Evolutionary conservation across 2,888 invertebrate species (phyloP).

Genomic region (Cryptus armator): DNA sequence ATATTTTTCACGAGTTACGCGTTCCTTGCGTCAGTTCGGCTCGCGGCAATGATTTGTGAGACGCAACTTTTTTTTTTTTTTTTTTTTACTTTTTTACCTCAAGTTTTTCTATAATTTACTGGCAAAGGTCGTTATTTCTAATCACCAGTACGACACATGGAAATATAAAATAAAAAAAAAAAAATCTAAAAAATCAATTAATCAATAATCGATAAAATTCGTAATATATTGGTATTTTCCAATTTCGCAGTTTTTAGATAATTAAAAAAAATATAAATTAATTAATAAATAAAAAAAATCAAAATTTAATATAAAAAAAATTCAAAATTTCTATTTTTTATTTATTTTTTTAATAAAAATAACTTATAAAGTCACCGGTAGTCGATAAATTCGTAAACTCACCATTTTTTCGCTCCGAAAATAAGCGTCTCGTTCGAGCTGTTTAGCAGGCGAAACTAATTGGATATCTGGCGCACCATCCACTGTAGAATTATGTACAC

Average conservation of each 20-base stretch:
- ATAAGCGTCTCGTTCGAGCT: background rate
- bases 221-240: no score
- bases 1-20: background rate
- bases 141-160: no score
- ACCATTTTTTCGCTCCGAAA: constrained; percentile 43
- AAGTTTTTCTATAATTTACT: no score
- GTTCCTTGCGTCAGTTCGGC: background rate
- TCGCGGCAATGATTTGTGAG: background rate
- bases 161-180: no score
- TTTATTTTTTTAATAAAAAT: no score
- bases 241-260: no score
- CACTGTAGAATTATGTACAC: constrained; percentile 43
- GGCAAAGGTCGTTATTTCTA: no score
- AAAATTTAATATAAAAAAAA: background rate
- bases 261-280: background rate
- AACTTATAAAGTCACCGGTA: no score
- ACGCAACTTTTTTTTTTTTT: background rate
- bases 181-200: no score
- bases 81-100: no score
- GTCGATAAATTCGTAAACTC: constrained; percentile 15
- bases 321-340: no score
- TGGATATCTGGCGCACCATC: constrained; percentile 5
- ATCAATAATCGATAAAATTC: no score
- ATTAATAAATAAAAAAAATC: background rate
- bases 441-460: constrained; percentile 7